Base-by-base conservation (phyloP, 1,140 invertebrate genomes). In the Notospermus geniculatus region DNA sequence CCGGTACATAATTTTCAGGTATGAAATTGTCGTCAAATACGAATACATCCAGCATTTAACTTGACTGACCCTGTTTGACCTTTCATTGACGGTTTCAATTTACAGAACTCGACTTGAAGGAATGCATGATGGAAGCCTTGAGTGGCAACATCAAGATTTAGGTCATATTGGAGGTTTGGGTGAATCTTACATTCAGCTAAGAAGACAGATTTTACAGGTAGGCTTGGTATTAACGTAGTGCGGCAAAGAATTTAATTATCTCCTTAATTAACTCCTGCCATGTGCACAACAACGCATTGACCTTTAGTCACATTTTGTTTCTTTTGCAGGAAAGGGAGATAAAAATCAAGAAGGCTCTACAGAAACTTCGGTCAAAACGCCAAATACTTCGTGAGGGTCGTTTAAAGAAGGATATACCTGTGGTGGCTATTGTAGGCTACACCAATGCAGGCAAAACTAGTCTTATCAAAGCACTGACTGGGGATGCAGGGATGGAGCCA, bases 381-480 rank as follows among this genome's bases (percentile, higher is more conserved):
- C 68, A 82, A 53, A 56, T 87, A 32, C 66, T 90, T 5, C 83
- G 90, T 25, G 80, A 74, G 13, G 85, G 84, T 57, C 79, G 90
- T 45, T 77, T 79, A 54, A 85, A 81, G 62, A 75, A 81, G 19
- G 80, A 88, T 60, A 85, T 89, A 68, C 90, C 91, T 1, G 83
- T 85, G 39, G 82, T 93, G 28, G 90, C 91, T 45, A 87, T 96
- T 23, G 89, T 95, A 59, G 93, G 93, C 0, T 95, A 95, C 70
- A 95, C 93, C 22, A 96, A 96, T 83, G 84, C 88, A 46, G 93
- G 87, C 81, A 93, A 93, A 82, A 93, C 92, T 2, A 89, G 88
- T 4, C 71, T 94, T 1, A 93, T 94, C 53, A 91, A 91, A 79
- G 82, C 88, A 22, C 75, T 94, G 52, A 92, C 91, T 4, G 84